Base-by-base conservation (phyloP, 2,888 invertebrate species). In the Morpho deidamia region DNA sequence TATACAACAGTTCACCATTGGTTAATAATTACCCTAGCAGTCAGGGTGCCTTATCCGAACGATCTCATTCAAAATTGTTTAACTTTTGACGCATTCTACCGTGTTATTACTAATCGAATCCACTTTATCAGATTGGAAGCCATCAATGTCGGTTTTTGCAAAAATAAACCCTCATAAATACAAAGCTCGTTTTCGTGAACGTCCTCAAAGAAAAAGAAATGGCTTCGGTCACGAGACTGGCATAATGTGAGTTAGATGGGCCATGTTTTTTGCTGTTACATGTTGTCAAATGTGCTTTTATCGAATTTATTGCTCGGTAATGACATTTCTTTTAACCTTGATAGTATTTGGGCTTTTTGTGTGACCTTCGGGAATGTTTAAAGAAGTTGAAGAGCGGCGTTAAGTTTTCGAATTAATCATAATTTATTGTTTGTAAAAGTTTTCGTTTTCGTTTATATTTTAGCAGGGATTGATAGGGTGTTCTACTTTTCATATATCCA, bases 221-320 rank as follows among this genome's bases (percentile, higher is more conserved):
- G 71, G 71, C 55, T 74, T 75, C 43, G 64, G 79, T 85, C 88
- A 85, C 85, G 87, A 78, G 64, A 78, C 57, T 62, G 71, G 60
- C 69, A 67, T 82, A 81, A 85, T 81, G 78, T 71, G 74, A 83
- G 67, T 81, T 81, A 74, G 72, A 85, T 81, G 71, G 75, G 66
- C 70, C 66, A 72, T 74, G 74, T 70, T 75, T 81, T 78, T 78
- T 76, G 71, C 69, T 71, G 71, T 71, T 69, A 78, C 77, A 78
- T 78, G 81, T 83, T 79, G 76, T 78, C 70, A 73, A 81, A 79
- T 76, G 78, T 79, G 67, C 78, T 79, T 63, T 77, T 78, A 83
- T 78, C 64, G 69, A 70, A 72, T 71, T 75, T 77, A 76, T 78
- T 73, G 73, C 69, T 71, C 61, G 59, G 69, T 78, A 79, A 83